Conservation (phyloP, 2,113 vertebrate genomes). For the Orientallactaga bullata region DNA sequence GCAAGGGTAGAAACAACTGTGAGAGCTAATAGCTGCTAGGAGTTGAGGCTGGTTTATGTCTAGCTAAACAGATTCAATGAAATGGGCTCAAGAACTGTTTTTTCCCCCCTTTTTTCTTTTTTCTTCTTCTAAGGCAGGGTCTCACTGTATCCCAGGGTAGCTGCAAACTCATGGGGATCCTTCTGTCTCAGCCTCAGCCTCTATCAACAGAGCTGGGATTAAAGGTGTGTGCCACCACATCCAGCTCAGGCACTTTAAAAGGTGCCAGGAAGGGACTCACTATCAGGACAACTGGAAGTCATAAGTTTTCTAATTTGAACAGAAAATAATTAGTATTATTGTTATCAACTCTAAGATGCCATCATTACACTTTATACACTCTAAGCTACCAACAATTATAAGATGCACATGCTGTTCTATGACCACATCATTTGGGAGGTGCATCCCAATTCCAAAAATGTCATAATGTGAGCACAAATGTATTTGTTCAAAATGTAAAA, state of each 20-base stretch:
- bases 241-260: background rate
- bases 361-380: slow-evolving; percentile 34
- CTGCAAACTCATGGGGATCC: background rate
- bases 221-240: background rate
- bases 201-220: background rate
- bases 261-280: background rate
- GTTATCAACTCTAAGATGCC: slow-evolving; percentile 40
- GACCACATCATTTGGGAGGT: slow-evolving; percentile 31
- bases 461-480: slow-evolving; percentile 37
- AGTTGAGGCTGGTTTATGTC: background rate
- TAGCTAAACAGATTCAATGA: slow-evolving; percentile 33
- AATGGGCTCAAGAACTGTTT: background rate
- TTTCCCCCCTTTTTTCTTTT: background rate
- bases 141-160: background rate
- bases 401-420: background rate
- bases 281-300: background rate
- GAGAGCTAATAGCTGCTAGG: background rate
- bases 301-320: background rate
- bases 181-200: background rate
- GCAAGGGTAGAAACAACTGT: background rate
- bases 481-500: slow-evolving; percentile 21
- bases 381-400: slow-evolving; percentile 27
- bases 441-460: slow-evolving; percentile 32
- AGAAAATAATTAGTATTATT: slow-evolving; percentile 47
- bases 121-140: background rate